Conservation (phyloP, 2,888 invertebrate genomes). For the Scaptodrosophila latifasciaeformis region DNA sequence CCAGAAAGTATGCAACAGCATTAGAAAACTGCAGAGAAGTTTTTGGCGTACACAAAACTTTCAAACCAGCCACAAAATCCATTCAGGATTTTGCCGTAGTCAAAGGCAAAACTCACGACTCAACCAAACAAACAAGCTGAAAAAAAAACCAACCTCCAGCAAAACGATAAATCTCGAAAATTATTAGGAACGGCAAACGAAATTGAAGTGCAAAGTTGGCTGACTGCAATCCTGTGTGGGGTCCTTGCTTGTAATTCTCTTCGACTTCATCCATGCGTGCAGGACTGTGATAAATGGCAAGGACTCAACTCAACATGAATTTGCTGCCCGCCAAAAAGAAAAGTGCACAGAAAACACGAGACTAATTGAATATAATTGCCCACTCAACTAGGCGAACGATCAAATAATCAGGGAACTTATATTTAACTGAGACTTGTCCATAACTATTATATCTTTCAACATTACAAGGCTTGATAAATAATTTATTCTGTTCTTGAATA, state of each 20-base stretch:
- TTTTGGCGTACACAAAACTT: constrained; percentile 13
- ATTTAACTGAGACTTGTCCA: constrained; percentile 8
- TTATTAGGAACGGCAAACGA: constrained; percentile 49
- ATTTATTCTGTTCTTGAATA: constrained; percentile 22
- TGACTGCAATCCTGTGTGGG: constrained; percentile 1
- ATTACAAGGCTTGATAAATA: constrained; percentile 21
- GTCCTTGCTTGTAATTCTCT: constrained; percentile 1
- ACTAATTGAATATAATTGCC: constrained; percentile 74
- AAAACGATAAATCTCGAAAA: constrained; percentile 56
- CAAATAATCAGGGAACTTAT: constrained; percentile 45
- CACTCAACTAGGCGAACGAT: constrained; percentile 73
- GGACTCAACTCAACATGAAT: background rate
- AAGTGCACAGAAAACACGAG: constrained; percentile 34
- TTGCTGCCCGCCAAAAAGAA: background rate
- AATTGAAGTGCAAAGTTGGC: constrained; percentile 38
- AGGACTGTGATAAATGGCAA: constrained; percentile 37
- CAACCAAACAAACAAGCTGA: constrained; percentile 25
- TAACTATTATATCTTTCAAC: background rate
- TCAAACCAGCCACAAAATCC: constrained; percentile 1
- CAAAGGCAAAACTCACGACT: constrained; percentile 12
- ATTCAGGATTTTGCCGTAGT: background rate
- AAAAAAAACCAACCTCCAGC: constrained; percentile 14
- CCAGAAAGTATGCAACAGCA: constrained; percentile 18
- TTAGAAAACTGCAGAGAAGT: constrained; percentile 3
- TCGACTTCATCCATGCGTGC: constrained; percentile 24